These are phyloP conservation scores for Centroberyx gerrardi DNA, from an alignment of 2,797 vertebrate genomes.

Conservation along the genomic window DNA sequence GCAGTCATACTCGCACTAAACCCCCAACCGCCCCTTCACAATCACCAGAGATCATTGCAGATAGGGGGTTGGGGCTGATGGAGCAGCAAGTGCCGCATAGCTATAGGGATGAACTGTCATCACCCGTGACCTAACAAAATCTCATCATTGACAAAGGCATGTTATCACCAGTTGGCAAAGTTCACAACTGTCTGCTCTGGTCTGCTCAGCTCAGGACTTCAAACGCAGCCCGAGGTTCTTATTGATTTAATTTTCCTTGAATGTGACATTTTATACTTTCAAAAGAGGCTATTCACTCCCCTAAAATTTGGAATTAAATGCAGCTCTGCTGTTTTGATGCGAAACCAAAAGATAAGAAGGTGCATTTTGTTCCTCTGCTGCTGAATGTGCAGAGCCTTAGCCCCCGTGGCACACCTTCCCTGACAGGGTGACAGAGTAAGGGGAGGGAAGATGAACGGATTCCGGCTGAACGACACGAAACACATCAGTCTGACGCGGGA, in stretches of 20 bases:
- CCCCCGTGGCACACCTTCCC: background rate
- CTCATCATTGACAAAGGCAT: conserved; percentile 42
- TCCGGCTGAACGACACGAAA: conserved; percentile 24
- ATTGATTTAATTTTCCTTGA: conserved; percentile 35
- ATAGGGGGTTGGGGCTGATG: conserved; percentile 35
- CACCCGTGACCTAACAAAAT: conserved; percentile 61
- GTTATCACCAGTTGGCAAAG: conserved; percentile 47
- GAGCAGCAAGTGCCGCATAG: conserved; percentile 48
- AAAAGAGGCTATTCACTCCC: conserved; percentile 16
- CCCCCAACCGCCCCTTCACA: conserved; percentile 7
- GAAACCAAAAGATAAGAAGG: conserved; percentile 30
- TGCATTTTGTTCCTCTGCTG: conserved; percentile 18
- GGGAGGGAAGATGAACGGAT: conserved; percentile 32
- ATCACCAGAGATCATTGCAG: conserved; percentile 35
- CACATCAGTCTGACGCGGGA: conserved; percentile 22
- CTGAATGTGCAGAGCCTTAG: conserved; percentile 20
- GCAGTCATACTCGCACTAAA: conserved; percentile 25
- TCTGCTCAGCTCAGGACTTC: conserved; percentile 39
- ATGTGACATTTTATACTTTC: conserved; percentile 9
- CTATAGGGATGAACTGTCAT: conserved; percentile 65
- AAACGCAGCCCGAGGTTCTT: conserved; percentile 31
- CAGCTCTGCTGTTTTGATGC: conserved; percentile 20
- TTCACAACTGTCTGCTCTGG: conserved; percentile 40
- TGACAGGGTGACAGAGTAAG: conserved; percentile 22
- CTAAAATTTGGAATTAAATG: background rate